Conservation (phyloP, 2,888 invertebrate genomes). For the Tridacna crocea region DNA sequence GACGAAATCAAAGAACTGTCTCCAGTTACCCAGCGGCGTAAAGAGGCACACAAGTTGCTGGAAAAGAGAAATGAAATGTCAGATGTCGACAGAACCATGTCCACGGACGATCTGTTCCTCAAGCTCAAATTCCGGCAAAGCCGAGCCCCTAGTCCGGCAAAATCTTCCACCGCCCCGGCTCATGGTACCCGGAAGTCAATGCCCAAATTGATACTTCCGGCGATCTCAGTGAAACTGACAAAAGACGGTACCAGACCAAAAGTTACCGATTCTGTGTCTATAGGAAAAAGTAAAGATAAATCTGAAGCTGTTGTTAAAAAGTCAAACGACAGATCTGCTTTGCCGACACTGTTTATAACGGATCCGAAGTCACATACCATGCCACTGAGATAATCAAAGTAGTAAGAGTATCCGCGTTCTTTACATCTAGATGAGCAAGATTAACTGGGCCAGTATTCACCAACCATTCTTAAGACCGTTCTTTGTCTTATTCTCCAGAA, state of each 20-base stretch:
- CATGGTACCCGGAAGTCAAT: slow-evolving; percentile 41
- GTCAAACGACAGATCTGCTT: slow-evolving; percentile 20
- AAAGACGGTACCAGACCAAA: slow-evolving; percentile 27
- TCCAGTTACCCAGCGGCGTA: slow-evolving; percentile 64
- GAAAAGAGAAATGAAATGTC: slow-evolving; percentile 62
- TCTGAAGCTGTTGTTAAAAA: slow-evolving; percentile 2
- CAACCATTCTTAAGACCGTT: too few relatives aligned
- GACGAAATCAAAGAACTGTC: slow-evolving; percentile 68
- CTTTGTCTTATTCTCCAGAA: too few relatives aligned
- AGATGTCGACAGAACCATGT: slow-evolving; percentile 67
- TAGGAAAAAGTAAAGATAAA: slow-evolving; percentile 3
- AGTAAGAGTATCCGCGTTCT: neutral
- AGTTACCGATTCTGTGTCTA: slow-evolving; percentile 27
- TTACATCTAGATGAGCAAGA: neutral
- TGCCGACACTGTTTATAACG: slow-evolving; percentile 55
- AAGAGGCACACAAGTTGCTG: slow-evolving; percentile 65
- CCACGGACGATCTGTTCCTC: slow-evolving; percentile 65
- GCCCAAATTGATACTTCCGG: slow-evolving; percentile 67
- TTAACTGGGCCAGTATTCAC: neutral
- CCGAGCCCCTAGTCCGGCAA: slow-evolving; percentile 40
- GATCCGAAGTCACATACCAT: slow-evolving; percentile 29
- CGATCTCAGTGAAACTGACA: slow-evolving; percentile 63
- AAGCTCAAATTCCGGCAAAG: slow-evolving; percentile 56
- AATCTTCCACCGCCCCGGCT: slow-evolving; percentile 25
- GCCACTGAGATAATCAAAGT: slow-evolving; percentile 11